Base-by-base conservation (phyloP, 2,113 vertebrate species). In the Cyprinus carpio region DNA sequence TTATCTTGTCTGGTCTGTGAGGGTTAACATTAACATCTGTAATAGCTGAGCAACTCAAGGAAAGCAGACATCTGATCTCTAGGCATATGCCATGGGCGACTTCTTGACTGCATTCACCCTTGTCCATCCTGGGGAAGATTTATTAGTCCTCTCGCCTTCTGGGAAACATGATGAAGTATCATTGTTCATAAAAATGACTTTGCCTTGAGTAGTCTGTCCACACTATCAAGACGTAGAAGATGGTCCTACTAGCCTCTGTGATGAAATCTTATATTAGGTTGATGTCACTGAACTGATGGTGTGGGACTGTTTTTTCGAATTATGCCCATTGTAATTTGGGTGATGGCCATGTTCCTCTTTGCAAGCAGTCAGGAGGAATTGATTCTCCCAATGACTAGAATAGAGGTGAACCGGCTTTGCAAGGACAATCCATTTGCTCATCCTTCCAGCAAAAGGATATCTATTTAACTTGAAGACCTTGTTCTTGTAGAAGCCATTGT, bases 111-210 rank as follows among this genome's bases (percentile, higher is more conserved):
- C 15, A 9, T n/a, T 18, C 64, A 67, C 15, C 64, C 64, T 67
- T 34, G 29, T 67, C 29, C 29, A n/a, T 67, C 27, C 27, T 67
- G 27, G 27, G 64, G 64, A 27, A 15, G 64, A 27, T 67, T 67
- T 67, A 31, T 67, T 16, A 31, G 27, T 67, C 27, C 27, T 31
- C 15, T 67, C 5, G 12, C 6, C 12, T 65, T 65, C 27, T 31
- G 64, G 15, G 31, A 67, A 16, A n/a, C n/a, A n/a, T n/a, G n/a
- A n/a, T n/a, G n/a, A 6, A 67, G 13, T 65, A 67, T 31, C 27
- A 67, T 67, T 67, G 13, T 67, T 67, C 64, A 67, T 67, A 67
- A 31, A 67, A 15, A 67, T 67, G 64, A 31, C 27, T 67, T 31
- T 31, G 1, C 49, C 4, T 51, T 16, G 64, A n/a, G 29, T 67